These are phyloP conservation scores for Thripadectes ignobilis DNA, from an alignment of 2,797 vertebrate species.

Conservation along the genomic window DNA sequence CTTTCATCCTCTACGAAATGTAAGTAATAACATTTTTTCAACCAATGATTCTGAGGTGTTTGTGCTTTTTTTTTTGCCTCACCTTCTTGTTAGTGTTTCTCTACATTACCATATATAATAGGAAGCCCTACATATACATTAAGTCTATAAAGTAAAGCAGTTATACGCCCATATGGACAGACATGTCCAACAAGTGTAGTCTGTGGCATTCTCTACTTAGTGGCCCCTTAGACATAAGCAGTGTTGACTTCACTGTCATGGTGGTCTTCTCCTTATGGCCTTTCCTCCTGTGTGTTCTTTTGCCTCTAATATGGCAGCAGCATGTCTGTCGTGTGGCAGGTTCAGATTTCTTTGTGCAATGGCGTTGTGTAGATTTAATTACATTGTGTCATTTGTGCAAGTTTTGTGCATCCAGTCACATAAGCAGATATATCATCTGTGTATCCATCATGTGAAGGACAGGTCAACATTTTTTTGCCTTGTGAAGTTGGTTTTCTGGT, in stretches of 20 bases:
- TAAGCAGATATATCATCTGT: not conserved
- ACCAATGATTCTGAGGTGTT: not conserved
- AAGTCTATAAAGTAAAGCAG: not conserved
- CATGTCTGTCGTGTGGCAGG: fast-evolving
- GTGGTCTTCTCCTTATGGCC: not conserved
- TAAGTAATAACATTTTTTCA: not conserved
- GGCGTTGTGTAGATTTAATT: not conserved
- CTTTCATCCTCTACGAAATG: not conserved
- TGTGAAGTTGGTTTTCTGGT: not conserved
- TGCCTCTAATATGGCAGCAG: not conserved
- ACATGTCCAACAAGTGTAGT: not conserved
- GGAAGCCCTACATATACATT: not conserved
- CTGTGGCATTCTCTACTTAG: not conserved
- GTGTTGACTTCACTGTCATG: not conserved
- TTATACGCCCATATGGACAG: not conserved
- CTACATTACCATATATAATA: not conserved
- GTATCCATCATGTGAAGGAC: not conserved
- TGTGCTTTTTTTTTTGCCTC: not conserved
- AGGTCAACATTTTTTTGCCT: not conserved
- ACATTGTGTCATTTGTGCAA: too few species aligned
- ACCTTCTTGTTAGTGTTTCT: not conserved
- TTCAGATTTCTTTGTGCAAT: not conserved
- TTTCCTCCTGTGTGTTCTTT: not conserved
- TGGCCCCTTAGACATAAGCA: fast-evolving
- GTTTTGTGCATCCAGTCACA: not conserved